phyloP scores from a whole-genome alignment of 2,888 invertebrate genomes.

The Dicycla oo region DNA sequence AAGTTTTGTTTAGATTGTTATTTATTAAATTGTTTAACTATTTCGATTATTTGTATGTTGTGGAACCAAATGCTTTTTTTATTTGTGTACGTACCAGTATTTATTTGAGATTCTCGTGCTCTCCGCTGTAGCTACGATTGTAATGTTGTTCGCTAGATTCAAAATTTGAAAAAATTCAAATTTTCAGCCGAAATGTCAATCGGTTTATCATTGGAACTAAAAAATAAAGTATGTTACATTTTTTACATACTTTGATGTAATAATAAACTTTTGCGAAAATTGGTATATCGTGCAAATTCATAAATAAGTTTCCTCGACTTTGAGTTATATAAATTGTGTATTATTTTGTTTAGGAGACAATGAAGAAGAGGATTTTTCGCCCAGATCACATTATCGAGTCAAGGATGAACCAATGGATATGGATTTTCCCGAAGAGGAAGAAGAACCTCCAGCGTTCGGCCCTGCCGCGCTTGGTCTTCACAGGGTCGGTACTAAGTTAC shows the following conservation, averaged over 20 bases:
- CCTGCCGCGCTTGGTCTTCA: constrained; percentile 95
- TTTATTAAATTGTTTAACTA: constrained; percentile 57
- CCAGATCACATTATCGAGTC: constrained; percentile 79
- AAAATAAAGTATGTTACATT: constrained; percentile 58
- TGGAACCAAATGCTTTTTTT: constrained; percentile 44
- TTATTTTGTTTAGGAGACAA: constrained; percentile 77
- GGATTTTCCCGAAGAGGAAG: constrained; percentile 92
- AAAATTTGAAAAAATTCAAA: constrained; percentile 91
- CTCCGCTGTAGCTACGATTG: constrained; percentile 56
- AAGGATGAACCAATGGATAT: constrained; percentile 92
- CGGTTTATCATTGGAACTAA: constrained; percentile 73
- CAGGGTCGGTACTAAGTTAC: constrained; percentile 94
- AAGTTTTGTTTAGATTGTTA: constrained; percentile 89
- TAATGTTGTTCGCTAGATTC: constrained; percentile 80
- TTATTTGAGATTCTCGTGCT: constrained; percentile 45
- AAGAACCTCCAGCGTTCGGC: constrained; percentile 93
- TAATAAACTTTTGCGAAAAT: constrained; percentile 10
- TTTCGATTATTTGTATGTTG: constrained; percentile 17
- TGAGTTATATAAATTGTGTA: constrained; percentile 45
- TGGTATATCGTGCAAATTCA: constrained; percentile 13
- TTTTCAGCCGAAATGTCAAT: constrained; percentile 83
- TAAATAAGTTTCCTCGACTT: constrained; percentile 35
- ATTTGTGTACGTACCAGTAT: constrained; percentile 57
- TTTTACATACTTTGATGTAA: constrained; percentile 27
- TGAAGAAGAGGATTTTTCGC: constrained; percentile 76